phyloP scores from a whole-genome alignment of 2,888 invertebrate genomes.

The Miltochrista miniata region DNA sequence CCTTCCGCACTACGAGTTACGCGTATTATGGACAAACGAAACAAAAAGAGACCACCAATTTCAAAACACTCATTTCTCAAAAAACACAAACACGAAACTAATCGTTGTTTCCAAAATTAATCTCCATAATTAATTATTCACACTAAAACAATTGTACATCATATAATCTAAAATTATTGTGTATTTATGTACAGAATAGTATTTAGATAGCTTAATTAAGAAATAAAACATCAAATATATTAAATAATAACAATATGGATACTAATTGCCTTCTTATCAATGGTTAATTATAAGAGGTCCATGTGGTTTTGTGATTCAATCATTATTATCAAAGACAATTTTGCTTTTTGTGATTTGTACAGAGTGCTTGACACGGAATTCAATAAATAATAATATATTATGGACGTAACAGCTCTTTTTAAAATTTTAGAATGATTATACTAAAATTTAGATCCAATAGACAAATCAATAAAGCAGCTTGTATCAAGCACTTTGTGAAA shows the following conservation, averaged over 20 bases:
- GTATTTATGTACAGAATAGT: constrained; percentile 81
- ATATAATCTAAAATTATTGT: constrained; percentile 77
- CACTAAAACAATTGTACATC: constrained; percentile 83
- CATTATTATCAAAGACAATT: constrained; percentile 59
- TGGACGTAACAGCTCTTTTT: constrained; percentile 40
- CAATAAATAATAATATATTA: constrained; percentile 32
- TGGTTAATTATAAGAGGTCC: constrained; percentile 84
- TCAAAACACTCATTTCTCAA: constrained; percentile 64
- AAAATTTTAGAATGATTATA: constrained; percentile 15
- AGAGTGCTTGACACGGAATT: constrained; percentile 54
- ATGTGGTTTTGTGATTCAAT: constrained; percentile 82
- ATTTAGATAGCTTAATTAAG: constrained; percentile 77
- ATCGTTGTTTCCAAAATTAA: constrained; percentile 72
- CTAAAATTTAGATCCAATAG: constrained; percentile 17
- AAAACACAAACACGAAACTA: constrained; percentile 54
- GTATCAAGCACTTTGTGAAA: constrained; percentile 59
- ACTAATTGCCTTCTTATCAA: constrained; percentile 84
- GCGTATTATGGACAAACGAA: constrained; percentile 57
- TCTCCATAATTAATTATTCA: constrained; percentile 79
- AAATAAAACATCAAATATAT: constrained; percentile 84
- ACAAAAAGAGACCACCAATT: constrained; percentile 37
- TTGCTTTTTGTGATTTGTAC: constrained; percentile 34
- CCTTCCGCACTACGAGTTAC: constrained; percentile 68
- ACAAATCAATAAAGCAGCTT: constrained; percentile 31
- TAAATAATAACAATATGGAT: constrained; percentile 83